These are phyloP conservation scores for Abscondita cerata DNA, from an alignment of 2,888 invertebrate genomes.

Conservation along the genomic window DNA sequence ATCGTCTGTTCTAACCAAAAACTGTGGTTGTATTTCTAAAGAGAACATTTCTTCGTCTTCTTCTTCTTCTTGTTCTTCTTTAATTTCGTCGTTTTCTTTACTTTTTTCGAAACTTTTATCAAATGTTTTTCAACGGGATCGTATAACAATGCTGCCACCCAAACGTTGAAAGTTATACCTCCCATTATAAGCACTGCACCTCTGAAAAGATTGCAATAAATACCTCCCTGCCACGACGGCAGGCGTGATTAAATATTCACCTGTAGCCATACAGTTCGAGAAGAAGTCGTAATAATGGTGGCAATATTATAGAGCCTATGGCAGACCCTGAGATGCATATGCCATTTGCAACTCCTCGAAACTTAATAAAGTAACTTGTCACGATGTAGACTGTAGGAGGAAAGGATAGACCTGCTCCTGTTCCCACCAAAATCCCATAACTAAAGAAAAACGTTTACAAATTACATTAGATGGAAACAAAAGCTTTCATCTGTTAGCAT, in stretches of 20 bases:
- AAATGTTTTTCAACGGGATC: constrained; percentile 84
- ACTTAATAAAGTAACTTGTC: constrained; percentile 82
- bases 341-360: constrained; percentile 84
- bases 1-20: constrained; percentile 55
- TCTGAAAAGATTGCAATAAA: constrained; percentile 59
- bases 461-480: too few species aligned
- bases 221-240: constrained; percentile 35
- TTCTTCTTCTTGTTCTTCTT: constrained; percentile 55
- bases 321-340: constrained; percentile 90
- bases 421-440: constrained; percentile 83
- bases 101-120: constrained; percentile 65
- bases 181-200: constrained; percentile 84
- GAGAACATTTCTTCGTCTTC: constrained; percentile 37
- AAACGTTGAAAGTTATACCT: constrained; percentile 81
- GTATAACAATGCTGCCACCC: constrained; percentile 84
- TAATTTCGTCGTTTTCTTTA: constrained; percentile 52
- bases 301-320: constrained; percentile 83
- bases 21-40: constrained; percentile 52
- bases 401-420: constrained; percentile 85
- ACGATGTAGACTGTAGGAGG: constrained; percentile 91
- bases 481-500: too few species aligned
- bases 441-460: constrained; percentile 60
- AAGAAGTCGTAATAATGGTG: constrained; percentile 75
- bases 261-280: constrained; percentile 78
- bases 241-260: constrained; percentile 56